Base-by-base conservation (phyloP, 1,140 invertebrate species). In the Latrodectus geometricus region DNA sequence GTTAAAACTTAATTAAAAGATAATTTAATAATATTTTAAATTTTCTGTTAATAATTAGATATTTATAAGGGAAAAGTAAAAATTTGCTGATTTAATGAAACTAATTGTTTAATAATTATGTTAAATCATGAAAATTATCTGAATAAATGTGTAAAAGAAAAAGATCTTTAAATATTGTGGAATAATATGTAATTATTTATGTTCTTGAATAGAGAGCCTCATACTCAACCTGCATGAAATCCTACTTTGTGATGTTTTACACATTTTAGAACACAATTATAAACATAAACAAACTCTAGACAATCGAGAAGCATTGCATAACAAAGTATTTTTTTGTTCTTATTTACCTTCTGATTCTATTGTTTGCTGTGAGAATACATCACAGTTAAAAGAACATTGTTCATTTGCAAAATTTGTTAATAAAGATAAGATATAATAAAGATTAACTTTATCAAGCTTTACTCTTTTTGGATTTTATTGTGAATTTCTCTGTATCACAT, bases 231-330 rank as follows among this genome's bases (percentile, higher is more conserved):
- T 61, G 11, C 11, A 61, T 61, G n/a, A 20, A 15, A 65, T 4
- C 23, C 70, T 82, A 61, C 83, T 86, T 48, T 78, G 74, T 86
- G 83, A 78, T 86, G 83, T 86, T 78, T 73, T 86, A 86, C 74
- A 76, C 50, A 52, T 54, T 15, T 68, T 48, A 68, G 50, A 77
- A 86, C 83, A 76, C 48, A 52, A 21, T 86, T 74, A 66, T 69
- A 70, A 70, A 70, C 74, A 75, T 77, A 86, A 85, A 70, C 74
- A 50, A 84, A 86, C 65, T 75, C 49, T 86, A 86, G 83, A 86
- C 83, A 86, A 86, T 86, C 83, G 83, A 86, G 75, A 52, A 65
- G 68, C 82, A 56, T 52, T 56, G 68, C 54, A 66, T 48, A 68
- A 84, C 72, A 76, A 76, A 35, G 35, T 5, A 35, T 35, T 35